Conservation (phyloP, 23 tunicate species). For the Ascidia mentula region DNA sequence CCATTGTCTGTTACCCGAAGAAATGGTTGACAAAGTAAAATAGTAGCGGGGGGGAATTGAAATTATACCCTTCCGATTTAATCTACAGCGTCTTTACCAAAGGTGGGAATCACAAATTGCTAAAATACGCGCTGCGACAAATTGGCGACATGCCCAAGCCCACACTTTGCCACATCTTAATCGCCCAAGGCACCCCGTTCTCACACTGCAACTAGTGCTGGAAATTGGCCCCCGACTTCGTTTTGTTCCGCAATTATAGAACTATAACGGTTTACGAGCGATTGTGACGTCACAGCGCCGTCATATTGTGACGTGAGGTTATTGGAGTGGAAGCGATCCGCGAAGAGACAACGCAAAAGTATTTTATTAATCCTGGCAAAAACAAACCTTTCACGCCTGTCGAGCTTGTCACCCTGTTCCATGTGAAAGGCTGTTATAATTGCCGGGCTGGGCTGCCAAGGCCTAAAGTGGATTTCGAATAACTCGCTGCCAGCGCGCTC, state of each 20-base stretch:
- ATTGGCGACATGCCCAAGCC: background rate
- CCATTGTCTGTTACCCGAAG: too few species aligned
- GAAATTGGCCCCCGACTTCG: background rate
- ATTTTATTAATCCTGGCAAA: background rate
- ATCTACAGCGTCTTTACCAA: background rate
- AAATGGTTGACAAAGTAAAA: too few species aligned
- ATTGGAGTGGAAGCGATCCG: slow-evolving; percentile 1
- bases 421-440: background rate
- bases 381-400: too few species aligned
- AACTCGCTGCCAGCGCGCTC: background rate
- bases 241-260: background rate
- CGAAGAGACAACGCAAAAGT: background rate
- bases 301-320: slow-evolving; percentile 2
- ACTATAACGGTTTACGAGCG: background rate
- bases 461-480: background rate
- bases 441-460: background rate
- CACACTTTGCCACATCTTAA: background rate
- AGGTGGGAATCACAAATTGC: background rate
- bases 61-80: too few species aligned
- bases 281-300: slow-evolving; percentile 2
- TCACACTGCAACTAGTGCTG: background rate
- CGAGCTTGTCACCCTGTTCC: too few species aligned
- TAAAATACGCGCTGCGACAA: background rate
- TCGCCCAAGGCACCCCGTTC: slow-evolving; percentile 1
- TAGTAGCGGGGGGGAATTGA: too few species aligned